phyloP scores from a whole-genome alignment of 2,888 invertebrate species.

The Epinotia nisella region DNA sequence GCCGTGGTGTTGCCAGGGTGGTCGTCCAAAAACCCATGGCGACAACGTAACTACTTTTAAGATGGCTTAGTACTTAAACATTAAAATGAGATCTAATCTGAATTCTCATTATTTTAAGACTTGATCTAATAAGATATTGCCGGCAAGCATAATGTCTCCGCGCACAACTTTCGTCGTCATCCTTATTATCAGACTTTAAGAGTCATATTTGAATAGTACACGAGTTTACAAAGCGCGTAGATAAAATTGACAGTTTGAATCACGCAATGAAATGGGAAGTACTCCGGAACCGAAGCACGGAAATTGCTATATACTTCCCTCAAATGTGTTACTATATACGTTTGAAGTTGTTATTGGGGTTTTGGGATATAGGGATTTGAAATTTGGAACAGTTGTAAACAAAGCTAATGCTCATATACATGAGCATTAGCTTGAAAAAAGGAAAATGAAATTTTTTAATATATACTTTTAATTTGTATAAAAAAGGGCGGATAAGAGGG shows the following conservation, averaged over 20 bases:
- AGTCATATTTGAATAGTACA: background rate
- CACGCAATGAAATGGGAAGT: constrained; percentile 59
- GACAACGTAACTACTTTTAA: no score
- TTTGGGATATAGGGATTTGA: no score
- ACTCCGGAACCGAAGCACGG: constrained; percentile 60
- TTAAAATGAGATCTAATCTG: background rate
- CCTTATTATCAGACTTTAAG: background rate
- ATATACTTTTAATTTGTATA: no score
- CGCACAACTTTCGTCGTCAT: background rate
- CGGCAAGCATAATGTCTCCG: background rate
- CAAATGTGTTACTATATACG: constrained; percentile 19
- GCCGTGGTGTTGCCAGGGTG: no score
- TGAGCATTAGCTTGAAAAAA: no score
- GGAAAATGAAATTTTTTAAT: no score
- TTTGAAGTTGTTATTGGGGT: background rate
- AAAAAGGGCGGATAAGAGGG: no score
- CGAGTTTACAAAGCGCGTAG: constrained; percentile 39
- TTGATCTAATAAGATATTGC: background rate
- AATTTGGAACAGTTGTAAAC: no score
- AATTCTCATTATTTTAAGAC: background rate
- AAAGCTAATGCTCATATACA: no score
- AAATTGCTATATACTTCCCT: constrained; percentile 71
- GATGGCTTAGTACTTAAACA: no score
- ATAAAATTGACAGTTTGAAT: constrained; percentile 54
- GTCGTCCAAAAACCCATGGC: no score